Conservation (phyloP, 2,888 invertebrate genomes). For the Tholera decimalis region DNA sequence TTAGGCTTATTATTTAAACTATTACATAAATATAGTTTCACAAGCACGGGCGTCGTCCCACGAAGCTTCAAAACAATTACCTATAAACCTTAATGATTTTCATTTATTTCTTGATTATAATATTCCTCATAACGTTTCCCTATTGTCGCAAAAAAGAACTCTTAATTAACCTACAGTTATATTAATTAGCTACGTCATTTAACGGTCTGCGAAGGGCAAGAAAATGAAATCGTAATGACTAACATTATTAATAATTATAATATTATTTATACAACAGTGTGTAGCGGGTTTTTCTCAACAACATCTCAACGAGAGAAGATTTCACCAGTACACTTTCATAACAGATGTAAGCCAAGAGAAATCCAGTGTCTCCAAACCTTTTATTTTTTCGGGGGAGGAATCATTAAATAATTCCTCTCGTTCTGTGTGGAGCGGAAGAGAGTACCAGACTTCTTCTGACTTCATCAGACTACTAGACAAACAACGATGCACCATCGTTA, state of each 20-base stretch:
- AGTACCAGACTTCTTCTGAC: no score
- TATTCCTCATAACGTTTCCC: neutral
- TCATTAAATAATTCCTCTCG: no score
- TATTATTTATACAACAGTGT: neutral
- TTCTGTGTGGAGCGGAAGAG: no score
- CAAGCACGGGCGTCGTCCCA: neutral
- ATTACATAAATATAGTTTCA: neutral
- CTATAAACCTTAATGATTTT: constrained; percentile 4
- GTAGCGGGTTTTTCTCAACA: no score
- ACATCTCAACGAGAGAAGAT: no score
- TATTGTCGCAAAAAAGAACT: neutral
- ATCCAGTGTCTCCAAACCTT: no score
- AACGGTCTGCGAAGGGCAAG: neutral
- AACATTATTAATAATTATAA: neutral
- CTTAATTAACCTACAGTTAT: neutral
- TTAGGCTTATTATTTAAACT: no score
- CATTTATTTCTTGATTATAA: neutral
- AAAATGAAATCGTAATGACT: neutral
- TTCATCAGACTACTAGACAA: no score
- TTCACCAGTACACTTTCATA: no score
- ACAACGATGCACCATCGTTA: no score
- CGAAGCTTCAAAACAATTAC: neutral
- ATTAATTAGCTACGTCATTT: constrained; percentile 9
- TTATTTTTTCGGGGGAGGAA: no score
- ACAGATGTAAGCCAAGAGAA: no score